Evolutionary conservation across 2,888 invertebrate genomes (phyloP).

Genomic region (Patella ulyssiponensis): DNA sequence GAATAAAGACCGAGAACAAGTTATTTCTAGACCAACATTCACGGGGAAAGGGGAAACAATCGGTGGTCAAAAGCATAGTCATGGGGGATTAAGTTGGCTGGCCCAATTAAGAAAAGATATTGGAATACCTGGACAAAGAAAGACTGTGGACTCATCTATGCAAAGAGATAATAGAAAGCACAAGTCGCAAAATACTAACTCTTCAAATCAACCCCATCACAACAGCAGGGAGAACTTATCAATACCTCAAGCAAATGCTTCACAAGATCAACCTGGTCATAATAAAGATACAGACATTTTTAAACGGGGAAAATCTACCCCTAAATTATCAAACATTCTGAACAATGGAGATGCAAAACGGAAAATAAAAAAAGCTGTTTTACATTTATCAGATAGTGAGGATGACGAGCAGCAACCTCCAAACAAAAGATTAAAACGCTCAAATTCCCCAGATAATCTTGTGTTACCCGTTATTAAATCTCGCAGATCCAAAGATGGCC

Average conservation of each 20-base stretch:
- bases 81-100: neutral
- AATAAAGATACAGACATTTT: neutral
- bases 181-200: neutral
- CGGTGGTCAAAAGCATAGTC: neutral
- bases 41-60: neutral
- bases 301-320: neutral
- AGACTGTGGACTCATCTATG: neutral
- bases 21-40: neutral
- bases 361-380: neutral
- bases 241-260: neutral
- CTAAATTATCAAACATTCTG: neutral
- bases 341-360: neutral
- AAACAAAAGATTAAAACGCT: neutral
- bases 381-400: neutral
- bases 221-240: neutral
- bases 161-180: neutral
- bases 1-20: neutral
- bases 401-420: neutral
- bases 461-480: neutral
- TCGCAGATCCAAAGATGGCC: neutral
- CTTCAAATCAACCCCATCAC: neutral
- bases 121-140: neutral
- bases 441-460: slow-evolving; percentile 1
- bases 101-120: neutral
- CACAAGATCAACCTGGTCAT: no score